Base-by-base conservation (phyloP, 2,888 invertebrate species). In the Amphipoea oculea region DNA sequence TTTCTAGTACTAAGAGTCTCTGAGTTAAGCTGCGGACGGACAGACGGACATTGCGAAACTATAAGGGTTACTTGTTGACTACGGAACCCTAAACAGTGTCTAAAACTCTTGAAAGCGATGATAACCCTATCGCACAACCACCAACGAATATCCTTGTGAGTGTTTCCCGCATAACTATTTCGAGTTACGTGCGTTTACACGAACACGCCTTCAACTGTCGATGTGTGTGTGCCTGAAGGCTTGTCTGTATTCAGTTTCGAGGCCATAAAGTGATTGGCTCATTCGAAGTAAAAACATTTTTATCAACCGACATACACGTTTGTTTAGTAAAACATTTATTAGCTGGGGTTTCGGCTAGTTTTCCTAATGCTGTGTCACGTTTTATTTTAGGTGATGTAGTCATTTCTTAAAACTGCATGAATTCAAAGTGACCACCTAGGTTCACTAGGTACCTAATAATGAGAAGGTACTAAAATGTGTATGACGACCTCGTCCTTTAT, bases 261-360 rank as follows among this genome's bases (percentile, higher is more conserved):
- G 96, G 96, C 94, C 96, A 92, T 91, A 89, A 91, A 94, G 94
- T 94, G 94, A 94, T 93, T 94, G 95, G 92, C 91, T 90, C 89
- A 90, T 88, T 76, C 82, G 73, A 88, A 89, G 89, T 88, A 88
- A 90, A 91, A 90, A 82, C 82, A 88, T 92, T 93, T 92, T 92
- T 90, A 89, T 87, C 85, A 90, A 88, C 84, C 72, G 78, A 87
- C 80, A 81, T 88, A 90, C 90, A 91, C 90, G 91, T 90, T 90
- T 76, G 82, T 90, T 92, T 91, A 89, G 86, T 94, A 92, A 92
- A 69, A 88, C 93, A 92, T 88, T 91, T 89, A 91, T 90, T 91
- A 92, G 82, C 79, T 82, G 80, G 76, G 67, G 86, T 90, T 92
- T 92, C 86, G 73, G 84, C 84, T 81, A 83, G 77, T 87, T 80